A percentile compares a stretch with the other conserved stretches of the same genome.
phyloP scores from a whole-genome alignment of 2,888 invertebrate genomes.

The Subacronicta megacephala region DNA sequence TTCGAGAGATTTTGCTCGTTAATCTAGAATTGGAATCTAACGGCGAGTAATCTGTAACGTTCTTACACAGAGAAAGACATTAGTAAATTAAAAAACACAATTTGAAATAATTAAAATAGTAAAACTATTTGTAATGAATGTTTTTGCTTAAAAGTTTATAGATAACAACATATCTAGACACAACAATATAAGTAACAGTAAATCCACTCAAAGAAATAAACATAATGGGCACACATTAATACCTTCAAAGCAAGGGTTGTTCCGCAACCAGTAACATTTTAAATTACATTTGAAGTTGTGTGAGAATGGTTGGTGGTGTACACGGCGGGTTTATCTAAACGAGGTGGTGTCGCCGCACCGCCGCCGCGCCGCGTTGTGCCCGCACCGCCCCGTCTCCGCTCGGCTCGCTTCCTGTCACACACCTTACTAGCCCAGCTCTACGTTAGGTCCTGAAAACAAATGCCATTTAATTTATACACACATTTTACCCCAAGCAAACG shows the following conservation, averaged over 20 bases:
- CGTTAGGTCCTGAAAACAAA: slow-evolving; percentile 33
- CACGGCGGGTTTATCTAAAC: slow-evolving; percentile 64
- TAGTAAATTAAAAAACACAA: slow-evolving; percentile 16
- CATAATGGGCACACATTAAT: slow-evolving; percentile 38
- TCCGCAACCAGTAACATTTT: slow-evolving; percentile 58
- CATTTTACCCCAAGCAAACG: slow-evolving; percentile 8
- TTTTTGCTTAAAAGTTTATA: slow-evolving; percentile 49
- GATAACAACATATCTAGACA: slow-evolving; percentile 34
- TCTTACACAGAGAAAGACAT: not conserved
- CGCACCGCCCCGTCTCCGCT: slow-evolving; percentile 32
- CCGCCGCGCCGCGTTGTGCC: too few relatives aligned
- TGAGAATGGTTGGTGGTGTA: slow-evolving; percentile 56
- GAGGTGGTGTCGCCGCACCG: slow-evolving; percentile 44
- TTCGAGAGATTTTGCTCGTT: not conserved
- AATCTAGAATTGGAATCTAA: not conserved
- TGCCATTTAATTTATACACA: slow-evolving; percentile 34
- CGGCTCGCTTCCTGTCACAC: slow-evolving; percentile 23
- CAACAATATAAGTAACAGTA: slow-evolving; percentile 34
- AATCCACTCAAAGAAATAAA: slow-evolving; percentile 41
- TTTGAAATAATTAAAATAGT: slow-evolving; percentile 14
- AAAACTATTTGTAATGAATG: slow-evolving; percentile 35
- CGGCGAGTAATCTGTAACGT: not conserved
- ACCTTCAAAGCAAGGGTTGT: slow-evolving; percentile 44
- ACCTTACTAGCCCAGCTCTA: slow-evolving; percentile 34
- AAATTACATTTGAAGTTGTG: slow-evolving; percentile 64